A percentile compares a stretch with the other conserved stretches of the same genome.
phyloP scores from a whole-genome alignment of 2,888 invertebrate genomes.

The Leucophenga montana region DNA sequence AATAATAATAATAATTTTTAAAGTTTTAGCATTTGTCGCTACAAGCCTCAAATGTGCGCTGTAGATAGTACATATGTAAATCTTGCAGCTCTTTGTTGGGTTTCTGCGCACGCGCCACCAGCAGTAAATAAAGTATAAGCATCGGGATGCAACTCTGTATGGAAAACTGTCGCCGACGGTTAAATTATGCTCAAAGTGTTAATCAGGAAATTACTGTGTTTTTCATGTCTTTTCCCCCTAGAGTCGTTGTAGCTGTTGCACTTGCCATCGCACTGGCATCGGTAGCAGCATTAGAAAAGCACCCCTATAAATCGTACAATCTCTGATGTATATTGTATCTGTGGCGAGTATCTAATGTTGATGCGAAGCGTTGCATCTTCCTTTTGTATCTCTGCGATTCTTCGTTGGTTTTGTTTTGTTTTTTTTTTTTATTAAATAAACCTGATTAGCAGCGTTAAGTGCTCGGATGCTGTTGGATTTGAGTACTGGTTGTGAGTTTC shows the following conservation, averaged over 20 bases:
- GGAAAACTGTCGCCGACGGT: conserved; percentile 60
- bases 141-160: conserved; percentile 40
- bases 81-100: conserved; percentile 8
- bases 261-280: too few species aligned
- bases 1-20: conserved; percentile 46
- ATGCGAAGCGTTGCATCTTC: neutral
- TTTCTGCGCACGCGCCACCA: conserved; percentile 59
- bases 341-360: conserved; percentile 9
- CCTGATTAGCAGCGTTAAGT: conserved; percentile 11
- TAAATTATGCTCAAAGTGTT: conserved; percentile 69
- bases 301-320: conserved; percentile 32
- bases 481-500: neutral
- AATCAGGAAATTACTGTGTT: conserved; percentile 68
- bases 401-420: neutral
- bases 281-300: conserved; percentile 38
- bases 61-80: conserved; percentile 16
- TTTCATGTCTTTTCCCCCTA: conserved; percentile 6
- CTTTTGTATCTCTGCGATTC: neutral
- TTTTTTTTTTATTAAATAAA: conserved; percentile 9
- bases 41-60: conserved; percentile 36
- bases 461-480: conserved; percentile 11
- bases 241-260: too few species aligned
- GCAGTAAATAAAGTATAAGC: too few species aligned
- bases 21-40: conserved; percentile 60
- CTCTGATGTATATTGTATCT: conserved; percentile 17